Percentiles rank a stretch among this genome's conserved stretches.
These are phyloP conservation scores for Emydocephalus ijimae DNA, from an alignment of 2,113 vertebrate genomes.

Conservation along the genomic window DNA sequence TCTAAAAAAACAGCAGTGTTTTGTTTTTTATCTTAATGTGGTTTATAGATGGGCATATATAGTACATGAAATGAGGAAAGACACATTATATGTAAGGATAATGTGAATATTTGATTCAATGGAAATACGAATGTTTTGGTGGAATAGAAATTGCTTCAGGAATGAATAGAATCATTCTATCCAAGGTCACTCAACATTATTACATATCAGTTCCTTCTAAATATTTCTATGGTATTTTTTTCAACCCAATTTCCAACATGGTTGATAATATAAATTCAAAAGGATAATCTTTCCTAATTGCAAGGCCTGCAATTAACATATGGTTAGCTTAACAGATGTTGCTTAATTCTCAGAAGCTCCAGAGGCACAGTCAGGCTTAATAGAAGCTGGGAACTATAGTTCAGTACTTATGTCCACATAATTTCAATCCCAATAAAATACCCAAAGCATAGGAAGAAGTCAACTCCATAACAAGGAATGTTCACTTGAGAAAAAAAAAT, in stretches of 20 bases:
- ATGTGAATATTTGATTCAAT: background rate
- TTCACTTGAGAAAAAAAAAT: background rate
- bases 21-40: background rate
- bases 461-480: background rate
- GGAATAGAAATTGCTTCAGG: background rate
- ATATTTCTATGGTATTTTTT: background rate
- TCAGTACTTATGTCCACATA: background rate
- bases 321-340: background rate
- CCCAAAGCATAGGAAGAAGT: background rate
- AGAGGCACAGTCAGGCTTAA: background rate
- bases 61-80: background rate
- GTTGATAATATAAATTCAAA: background rate
- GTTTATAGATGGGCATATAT: background rate
- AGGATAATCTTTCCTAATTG: background rate
- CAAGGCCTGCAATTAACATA: background rate
- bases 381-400: background rate
- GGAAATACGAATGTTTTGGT: background rate
- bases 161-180: background rate
- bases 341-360: background rate
- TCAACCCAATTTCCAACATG: background rate
- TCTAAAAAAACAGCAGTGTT: background rate
- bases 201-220: background rate
- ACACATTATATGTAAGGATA: background rate
- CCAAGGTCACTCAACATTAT: background rate
- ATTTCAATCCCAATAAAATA: background rate